Evolutionary conservation across 2,797 vertebrate genomes (phyloP), one percentile per base, ranked within the genome.

Genomic region (Hydrocynus forskahlii): DNA sequence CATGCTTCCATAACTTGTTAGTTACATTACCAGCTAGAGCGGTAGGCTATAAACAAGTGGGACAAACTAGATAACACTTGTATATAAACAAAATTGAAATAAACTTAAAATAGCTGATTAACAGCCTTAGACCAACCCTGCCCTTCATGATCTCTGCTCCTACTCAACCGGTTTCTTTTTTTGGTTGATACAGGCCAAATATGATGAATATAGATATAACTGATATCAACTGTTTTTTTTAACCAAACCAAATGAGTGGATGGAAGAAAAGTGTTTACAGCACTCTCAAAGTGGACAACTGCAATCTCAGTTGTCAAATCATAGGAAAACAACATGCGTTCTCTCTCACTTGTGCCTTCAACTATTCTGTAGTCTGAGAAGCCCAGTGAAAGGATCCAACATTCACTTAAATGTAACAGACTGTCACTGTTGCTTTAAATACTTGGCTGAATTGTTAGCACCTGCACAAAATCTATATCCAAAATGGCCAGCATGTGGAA

Each of bases 371-470:
- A 17, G 50, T 25, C 43, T 7, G 12, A 29, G 45, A 50, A 48
- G 10, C n/a, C 12, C 21, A 50, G 19, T 25, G 21, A 43, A 40
- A 9, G 13, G 38, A 25, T n/a, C 35, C 43, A 69, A 9, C 19
- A 40, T 17, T 19, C 29, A 19, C 45, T 52, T 70, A n/a, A 14
- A 12, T 5, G 43, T 17, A n/a, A 45, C 52, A 38, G 38, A 64
- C 59, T 57, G 59, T 19, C 38, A 48, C 19, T 5, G 68, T 54
- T 48, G 21, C n/a, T 81, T 75, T 35, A 69, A 69, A 29, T 14
- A 54, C 17, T 79, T 10, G 21, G 35, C 21, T 60, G 29, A 69
- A 69, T 1, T 0, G 66, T 63, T 75, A 63, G 29, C 76, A 74
- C 21, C 9, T 21, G 52, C 55, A 45, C 16, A 25, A 64, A 70